phyloP scores from a whole-genome alignment of 1,140 invertebrate genomes.

The Papilio xuthus region DNA sequence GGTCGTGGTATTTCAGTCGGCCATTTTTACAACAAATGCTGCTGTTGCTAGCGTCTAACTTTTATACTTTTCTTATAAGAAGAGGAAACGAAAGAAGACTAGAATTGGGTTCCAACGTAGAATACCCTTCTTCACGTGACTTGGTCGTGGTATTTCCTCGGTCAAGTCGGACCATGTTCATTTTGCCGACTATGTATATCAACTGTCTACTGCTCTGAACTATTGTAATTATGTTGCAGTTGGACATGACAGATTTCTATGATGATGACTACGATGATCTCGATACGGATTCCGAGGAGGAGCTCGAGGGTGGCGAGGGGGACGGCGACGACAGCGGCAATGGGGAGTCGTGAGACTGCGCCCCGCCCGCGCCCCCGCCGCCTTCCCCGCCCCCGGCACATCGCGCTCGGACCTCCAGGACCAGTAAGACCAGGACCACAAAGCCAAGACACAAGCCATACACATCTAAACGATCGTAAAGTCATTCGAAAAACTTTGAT shows the following conservation, averaged over 20 bases:
- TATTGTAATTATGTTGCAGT: slow-evolving; percentile 76
- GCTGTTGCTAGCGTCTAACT: too few relatives aligned
- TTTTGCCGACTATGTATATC: too few relatives aligned
- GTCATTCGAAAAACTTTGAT: not conserved
- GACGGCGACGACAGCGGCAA: slow-evolving; percentile 92
- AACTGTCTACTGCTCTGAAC: too few relatives aligned
- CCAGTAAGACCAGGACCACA: slow-evolving; percentile 38
- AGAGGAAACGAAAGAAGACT: too few relatives aligned
- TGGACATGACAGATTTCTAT: slow-evolving; percentile 96
- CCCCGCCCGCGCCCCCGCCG: slow-evolving; percentile 43
- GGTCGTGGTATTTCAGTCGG: too few relatives aligned
- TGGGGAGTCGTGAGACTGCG: slow-evolving; percentile 83
- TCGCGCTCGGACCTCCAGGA: slow-evolving; percentile 53
- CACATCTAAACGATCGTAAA: slow-evolving; percentile 1
- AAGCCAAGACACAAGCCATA: not conserved
- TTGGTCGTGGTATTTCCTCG: too few relatives aligned
- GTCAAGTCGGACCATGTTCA: not conserved
- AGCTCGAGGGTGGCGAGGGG: slow-evolving; percentile 83
- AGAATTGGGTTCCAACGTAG: too few relatives aligned
- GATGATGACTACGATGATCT: slow-evolving; percentile 94
- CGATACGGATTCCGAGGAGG: slow-evolving; percentile 88
- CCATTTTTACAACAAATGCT: too few relatives aligned
- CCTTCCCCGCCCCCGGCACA: slow-evolving; percentile 23
- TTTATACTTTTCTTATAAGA: too few relatives aligned
- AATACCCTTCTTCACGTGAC: too few relatives aligned